Evolutionary conservation across 2,888 invertebrate genomes (phyloP), one percentile per base, ranked within the genome.

Genomic region (Diarsia dahlii): DNA sequence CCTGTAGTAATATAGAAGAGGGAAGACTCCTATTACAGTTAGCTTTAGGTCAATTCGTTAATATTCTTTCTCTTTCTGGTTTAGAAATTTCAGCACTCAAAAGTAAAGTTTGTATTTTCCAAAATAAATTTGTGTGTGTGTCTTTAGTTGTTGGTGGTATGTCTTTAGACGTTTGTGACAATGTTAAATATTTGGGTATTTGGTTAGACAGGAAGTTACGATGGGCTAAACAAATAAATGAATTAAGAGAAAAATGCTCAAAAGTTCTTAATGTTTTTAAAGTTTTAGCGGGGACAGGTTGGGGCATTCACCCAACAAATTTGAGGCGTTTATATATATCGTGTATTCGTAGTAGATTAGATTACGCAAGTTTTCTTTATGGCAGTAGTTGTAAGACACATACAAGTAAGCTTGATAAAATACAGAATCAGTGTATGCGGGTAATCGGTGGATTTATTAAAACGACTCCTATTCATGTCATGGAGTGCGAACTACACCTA

Each of bases 21-120:
- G 52, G 54, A n/a, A 54, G 54, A 54, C 20, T n/a, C n/a, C 54
- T 9, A 54, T n/a, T 54, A 54, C 54, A 54, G n/a, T 54, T 54
- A 54, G 54, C 54, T 54, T 54, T 54, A 54, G n/a, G 10, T 54
- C n/a, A 54, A 54, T 54, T 54, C 9, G n/a, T 54, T 54, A 54
- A n/a, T 54, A n/a, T 54, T 54, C 1, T 54, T 54, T 54, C 54
- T n/a, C n/a, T 54, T 9, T n/a, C 54, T 10, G 54, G 54, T 2
- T 54, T 54, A 54, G n/a, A n/a, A 54, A 54, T 54, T n/a, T 54
- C 54, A 54, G 54, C 54, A 9, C n/a, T 54, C 54, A n/a, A 54
- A 54, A 54, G 54, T 54, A 54, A 54, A n/a, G 6, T 54, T 54
- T 54, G 54, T 54, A n/a, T 54, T n/a, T 54, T 54, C n/a, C 54